Base-by-base conservation (phyloP, 2,113 vertebrate genomes). In the Lonchura striata region DNA sequence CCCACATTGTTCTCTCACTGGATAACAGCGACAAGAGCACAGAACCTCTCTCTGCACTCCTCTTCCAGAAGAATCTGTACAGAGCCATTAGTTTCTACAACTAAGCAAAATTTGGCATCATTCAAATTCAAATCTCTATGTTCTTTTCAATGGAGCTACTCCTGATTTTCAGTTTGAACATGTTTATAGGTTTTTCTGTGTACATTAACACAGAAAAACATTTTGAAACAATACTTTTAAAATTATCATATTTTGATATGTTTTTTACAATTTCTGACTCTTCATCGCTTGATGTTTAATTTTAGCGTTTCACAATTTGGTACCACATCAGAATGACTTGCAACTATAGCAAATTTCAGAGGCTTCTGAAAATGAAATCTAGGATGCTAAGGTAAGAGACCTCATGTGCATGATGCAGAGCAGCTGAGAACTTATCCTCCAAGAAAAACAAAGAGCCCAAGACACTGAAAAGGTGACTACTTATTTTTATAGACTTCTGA, bases 271-370 rank as follows among this genome's bases (percentile, higher is more conserved):
- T 82, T 82, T 88, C 49, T 95, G 89, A 81, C 57, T 71, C 83
- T 33, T 78, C 11, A 63, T 90, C 95, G 24, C 54, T 92, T 86
- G 24, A 87, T 86, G 64, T 86, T 59, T 96, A 72, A 92, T 85
- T 95, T 60, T 90, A 99, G 98, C 96, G 44, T 63, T 96, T 99
- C 89, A 98, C 97, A 95, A 96, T 66, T 59, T 98, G 94, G 96
- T 97, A 6, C 98, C 96, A 82, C 96, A 88, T 39, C 98, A 98
- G 65, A 89, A 97, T 52, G 98, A 99, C 49, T 69, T 98, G 57
- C 97, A 97, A 70, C 97, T 99, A 75, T 97, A 97, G 91, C 97
- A 98, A 49, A 97, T 99, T 50, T 97, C 98, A 57, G 96, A 98
- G 66, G 95, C 71, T 70, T 98, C 98, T 94, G 96, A 98, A 98